Base-by-base conservation (phyloP, 2,113 vertebrate species). In the Crotalus horridus region DNA sequence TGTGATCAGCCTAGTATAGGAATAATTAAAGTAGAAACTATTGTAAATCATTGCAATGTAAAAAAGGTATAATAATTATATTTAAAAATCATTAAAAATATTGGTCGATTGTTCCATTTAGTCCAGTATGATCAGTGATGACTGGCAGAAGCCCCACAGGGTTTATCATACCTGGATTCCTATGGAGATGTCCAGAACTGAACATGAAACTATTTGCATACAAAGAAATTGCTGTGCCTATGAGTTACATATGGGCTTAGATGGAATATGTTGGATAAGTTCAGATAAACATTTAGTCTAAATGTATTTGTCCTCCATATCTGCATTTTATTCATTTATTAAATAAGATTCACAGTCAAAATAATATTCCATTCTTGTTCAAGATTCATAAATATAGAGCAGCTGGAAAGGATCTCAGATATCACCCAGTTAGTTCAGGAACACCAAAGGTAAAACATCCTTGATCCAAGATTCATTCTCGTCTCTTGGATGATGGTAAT, bases 381-480 rank as follows among this genome's bases (percentile, higher is more conserved):
- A 61, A 20, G 29, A n/a, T 64, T 64, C 56, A 87, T 90, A 54
- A 93, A 90, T 55, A 87, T 21, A 5, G 17, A 93, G 58, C 23
- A 93, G 11, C 24, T 55, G 90, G 87, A 95, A 90, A n/a, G 69
- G n/a, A 91, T 53, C 0, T 24, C 10, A 54, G 6, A 29, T 93
- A 39, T 23, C 7, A 61, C 33, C 48, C 69, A 8, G 17, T 24
- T 89, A 1, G 91, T 87, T 10, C 43, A 89, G 26, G 3, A 93
- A 43, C 51, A 55, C 11, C 91, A 87, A 93, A 21, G 69, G 46
- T 15, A 94, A 95, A 89, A 94, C 91, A 94, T 9, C 93, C 7
- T 87, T 96, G 54, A 85, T 94, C 61, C 93, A 93, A 91, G 20
- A 87, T 87, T 94, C 54, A 20, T 91, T 95, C 95, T 93, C 89